Conservation (phyloP, 2,888 invertebrate genomes). For the Agrochola lota region DNA sequence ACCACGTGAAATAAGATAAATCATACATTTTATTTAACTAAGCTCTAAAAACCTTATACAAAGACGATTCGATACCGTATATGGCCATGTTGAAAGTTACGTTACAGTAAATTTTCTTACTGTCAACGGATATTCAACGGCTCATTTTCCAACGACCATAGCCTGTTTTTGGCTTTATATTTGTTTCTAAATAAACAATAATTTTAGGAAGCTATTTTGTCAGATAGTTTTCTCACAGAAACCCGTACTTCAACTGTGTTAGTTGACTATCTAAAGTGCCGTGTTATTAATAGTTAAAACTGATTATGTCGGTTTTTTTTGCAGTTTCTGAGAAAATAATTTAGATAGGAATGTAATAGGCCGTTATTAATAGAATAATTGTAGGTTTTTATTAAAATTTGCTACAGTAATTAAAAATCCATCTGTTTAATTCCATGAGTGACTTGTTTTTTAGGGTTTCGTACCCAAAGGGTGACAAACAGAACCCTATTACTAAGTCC, state of each 20-base stretch:
- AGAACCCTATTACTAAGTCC: too few relatives aligned
- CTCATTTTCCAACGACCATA: background rate
- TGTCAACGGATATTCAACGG: background rate
- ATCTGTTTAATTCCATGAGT: constrained; percentile 11
- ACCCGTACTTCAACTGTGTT: constrained; percentile 13
- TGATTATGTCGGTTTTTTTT: constrained; percentile 8
- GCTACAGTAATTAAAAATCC: constrained; percentile 18
- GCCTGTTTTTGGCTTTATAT: background rate
- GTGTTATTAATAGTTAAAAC: constrained; percentile 15
- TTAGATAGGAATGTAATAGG: background rate
- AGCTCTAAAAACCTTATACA: too few relatives aligned
- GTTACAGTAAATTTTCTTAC: background rate
- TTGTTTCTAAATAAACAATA: constrained; percentile 12
- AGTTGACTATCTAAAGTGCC: constrained; percentile 3
- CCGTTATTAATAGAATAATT: background rate
- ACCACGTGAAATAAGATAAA: background rate
- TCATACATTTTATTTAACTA: background rate
- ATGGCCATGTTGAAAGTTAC: background rate
- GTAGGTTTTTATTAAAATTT: background rate
- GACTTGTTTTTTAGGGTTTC: background rate
- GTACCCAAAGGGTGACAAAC: too few relatives aligned
- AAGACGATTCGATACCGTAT: background rate
- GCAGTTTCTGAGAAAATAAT: constrained; percentile 15
- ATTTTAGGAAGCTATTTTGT: constrained; percentile 15
- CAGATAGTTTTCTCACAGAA: constrained; percentile 11